Conservation (phyloP, 2,888 invertebrate species). For the Coleophora flavipennella region DNA sequence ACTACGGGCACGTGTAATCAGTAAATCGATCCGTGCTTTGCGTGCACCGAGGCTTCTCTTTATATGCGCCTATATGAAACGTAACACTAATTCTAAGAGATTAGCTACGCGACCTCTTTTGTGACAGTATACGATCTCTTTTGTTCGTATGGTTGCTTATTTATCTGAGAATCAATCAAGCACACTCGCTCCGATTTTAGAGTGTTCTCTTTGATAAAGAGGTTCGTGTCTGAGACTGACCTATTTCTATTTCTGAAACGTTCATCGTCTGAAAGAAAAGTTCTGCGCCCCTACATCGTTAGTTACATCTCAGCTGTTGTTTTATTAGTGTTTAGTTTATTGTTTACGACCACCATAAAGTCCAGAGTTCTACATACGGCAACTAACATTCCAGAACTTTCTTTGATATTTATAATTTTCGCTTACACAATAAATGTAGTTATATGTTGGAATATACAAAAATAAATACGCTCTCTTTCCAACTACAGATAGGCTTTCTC, state of each 20-base stretch:
- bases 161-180: no score
- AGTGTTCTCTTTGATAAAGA: no score
- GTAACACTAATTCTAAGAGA: background rate
- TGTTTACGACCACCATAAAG: background rate
- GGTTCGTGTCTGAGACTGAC: background rate
- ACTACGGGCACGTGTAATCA: slow-evolving; percentile 14
- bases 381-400: background rate
- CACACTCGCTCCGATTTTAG: slow-evolving; percentile 1
- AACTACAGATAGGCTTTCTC: no score
- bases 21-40: slow-evolving; percentile 25
- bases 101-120: no score
- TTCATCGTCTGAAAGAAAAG: background rate
- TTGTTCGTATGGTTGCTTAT: background rate
- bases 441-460: no score
- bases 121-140: no score
- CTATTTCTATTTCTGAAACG: background rate
- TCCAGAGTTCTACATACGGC: no score
- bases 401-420: background rate
- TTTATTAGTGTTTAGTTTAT: background rate
- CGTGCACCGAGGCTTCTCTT: slow-evolving; percentile 17
- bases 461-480: no score
- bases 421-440: background rate
- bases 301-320: background rate
- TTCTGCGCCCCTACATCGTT: background rate
- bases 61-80: slow-evolving; percentile 14